Base-by-base conservation (phyloP, 2,888 invertebrate species). In the Oscheius sp. region DNA sequence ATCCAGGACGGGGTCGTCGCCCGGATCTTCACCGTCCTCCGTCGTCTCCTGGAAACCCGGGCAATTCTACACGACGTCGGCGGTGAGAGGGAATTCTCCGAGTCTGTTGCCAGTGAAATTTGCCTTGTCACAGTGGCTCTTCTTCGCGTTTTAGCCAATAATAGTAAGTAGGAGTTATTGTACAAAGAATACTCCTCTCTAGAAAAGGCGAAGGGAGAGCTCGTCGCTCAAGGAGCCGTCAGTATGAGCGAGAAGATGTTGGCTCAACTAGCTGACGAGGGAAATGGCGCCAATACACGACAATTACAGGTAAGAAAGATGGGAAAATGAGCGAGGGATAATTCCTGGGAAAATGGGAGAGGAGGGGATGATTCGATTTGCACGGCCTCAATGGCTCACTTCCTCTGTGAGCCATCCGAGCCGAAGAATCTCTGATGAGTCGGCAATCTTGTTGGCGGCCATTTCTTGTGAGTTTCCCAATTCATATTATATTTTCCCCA, bases 161-260 rank as follows among this genome's bases (percentile, higher is more conserved):
- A 77, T 53, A 80, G 81, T 83, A 35, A 73, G 80, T 72, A 56
- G 35, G 5, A 52, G 16, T 1, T 25, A 16, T 7, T 49, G 29
- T n/a, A 16, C 0, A 16, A 12, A 16, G 3, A n/a, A 29, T n/a
- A 41, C n/a, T 7, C 2, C 18, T 66, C 82, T 82, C 35, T 73
- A 87, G 86, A 80, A 70, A 81, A 81, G 63, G 83, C 83, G 9
- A 78, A 82, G 49, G 86, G 87, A 27, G 79, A 82, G 61, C 58
- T 86, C 71, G 73, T 80, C 43, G 63, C 52, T 18, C 58, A 79
- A 12, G 78, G 81, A 61, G 78, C 80, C 25, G 66, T 87, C 35
- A 72, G 75, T 16, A 77, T 85, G 69, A 85, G 85, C 68, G 84
- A 86, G 35, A 66, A 74, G 52, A 76, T 76, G 23, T 58, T 83